Evolutionary conservation across 2,888 invertebrate species (phyloP).

Genomic region (Andrena fulva): DNA sequence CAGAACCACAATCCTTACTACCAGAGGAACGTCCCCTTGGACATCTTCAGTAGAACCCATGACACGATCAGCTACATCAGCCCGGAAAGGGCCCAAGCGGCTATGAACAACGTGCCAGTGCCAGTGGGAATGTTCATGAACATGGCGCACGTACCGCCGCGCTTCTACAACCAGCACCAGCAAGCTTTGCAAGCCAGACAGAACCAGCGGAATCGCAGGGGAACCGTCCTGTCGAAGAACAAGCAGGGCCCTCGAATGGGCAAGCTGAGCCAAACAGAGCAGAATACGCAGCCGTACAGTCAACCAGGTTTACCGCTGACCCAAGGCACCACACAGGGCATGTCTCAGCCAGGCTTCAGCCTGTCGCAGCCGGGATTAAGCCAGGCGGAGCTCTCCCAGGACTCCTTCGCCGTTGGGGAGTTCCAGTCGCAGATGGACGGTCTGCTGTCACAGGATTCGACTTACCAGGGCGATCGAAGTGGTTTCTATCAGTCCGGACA

Average conservation of each 20-base stretch:
- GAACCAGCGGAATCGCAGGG: slow-evolving; percentile 82
- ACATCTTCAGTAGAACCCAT: slow-evolving; percentile 90
- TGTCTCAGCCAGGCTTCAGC: slow-evolving; percentile 90
- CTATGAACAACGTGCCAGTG: slow-evolving; percentile 94
- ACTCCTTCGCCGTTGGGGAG: slow-evolving; percentile 92
- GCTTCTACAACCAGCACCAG: slow-evolving; percentile 91
- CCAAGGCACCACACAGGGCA: slow-evolving; percentile 87
- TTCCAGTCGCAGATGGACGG: slow-evolving; percentile 98
- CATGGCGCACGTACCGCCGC: slow-evolving; percentile 92
- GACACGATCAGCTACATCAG: slow-evolving; percentile 98
- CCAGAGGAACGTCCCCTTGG: slow-evolving; percentile 85
- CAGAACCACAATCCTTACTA: slow-evolving; percentile 83
- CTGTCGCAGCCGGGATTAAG: slow-evolving; percentile 89
- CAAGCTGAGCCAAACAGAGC: slow-evolving; percentile 88
- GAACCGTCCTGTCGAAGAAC: slow-evolving; percentile 68
- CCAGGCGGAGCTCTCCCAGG: slow-evolving; percentile 92
- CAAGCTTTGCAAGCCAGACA: slow-evolving; percentile 88
- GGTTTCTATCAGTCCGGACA: slow-evolving; percentile 87
- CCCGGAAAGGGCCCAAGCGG: slow-evolving; percentile 91
- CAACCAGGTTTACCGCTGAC: slow-evolving; percentile 85
- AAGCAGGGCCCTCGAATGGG: slow-evolving; percentile 81
- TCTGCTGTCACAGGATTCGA: slow-evolving; percentile 96
- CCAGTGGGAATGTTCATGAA: slow-evolving; percentile 98
- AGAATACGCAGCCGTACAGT: slow-evolving; percentile 90
- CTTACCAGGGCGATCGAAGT: slow-evolving; percentile 90